Evolutionary conservation across 1,140 invertebrate species (phyloP).

Genomic region (Scaptomyza pallida): DNA sequence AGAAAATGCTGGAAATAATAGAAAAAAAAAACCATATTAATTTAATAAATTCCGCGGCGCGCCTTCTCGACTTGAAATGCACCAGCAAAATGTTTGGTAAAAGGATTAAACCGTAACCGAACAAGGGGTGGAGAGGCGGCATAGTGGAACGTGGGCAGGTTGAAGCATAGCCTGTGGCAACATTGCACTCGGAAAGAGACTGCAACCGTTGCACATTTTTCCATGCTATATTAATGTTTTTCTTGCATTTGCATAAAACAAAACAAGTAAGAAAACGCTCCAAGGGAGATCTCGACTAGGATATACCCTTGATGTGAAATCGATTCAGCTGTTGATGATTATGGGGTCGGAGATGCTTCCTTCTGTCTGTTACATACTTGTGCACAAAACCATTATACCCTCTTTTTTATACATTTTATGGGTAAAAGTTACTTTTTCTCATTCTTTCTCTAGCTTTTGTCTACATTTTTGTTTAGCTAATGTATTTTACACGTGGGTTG

Average conservation of each 20-base stretch:
- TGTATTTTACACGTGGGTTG: conserved; percentile 33
- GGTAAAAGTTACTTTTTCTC: conserved; percentile 11
- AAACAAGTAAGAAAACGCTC: no score
- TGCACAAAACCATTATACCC: conserved; percentile 26
- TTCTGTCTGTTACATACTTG: no score
- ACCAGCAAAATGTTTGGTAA: conserved; percentile 20
- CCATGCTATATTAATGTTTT: conserved; percentile 52
- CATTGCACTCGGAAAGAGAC: not conserved
- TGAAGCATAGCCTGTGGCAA: conserved; percentile 26
- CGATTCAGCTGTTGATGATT: no score
- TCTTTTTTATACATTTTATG: no score
- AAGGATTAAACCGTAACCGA: conserved; percentile 26
- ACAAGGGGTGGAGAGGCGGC: not conserved
- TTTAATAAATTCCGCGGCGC: conserved; percentile 35
- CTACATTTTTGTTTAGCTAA: conserved; percentile 2
- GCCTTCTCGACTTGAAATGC: not conserved
- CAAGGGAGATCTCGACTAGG: no score
- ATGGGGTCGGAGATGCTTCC: no score
- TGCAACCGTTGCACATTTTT: conserved; percentile 52
- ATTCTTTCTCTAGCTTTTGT: not conserved
- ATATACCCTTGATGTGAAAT: no score
- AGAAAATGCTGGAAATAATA: no score
- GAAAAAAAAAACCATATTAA: not conserved
- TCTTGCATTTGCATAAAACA: conserved; percentile 45
- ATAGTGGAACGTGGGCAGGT: conserved; percentile 32